Base-by-base conservation (phyloP, 2,113 vertebrate species). In the Nothobranchius furzeri region DNA sequence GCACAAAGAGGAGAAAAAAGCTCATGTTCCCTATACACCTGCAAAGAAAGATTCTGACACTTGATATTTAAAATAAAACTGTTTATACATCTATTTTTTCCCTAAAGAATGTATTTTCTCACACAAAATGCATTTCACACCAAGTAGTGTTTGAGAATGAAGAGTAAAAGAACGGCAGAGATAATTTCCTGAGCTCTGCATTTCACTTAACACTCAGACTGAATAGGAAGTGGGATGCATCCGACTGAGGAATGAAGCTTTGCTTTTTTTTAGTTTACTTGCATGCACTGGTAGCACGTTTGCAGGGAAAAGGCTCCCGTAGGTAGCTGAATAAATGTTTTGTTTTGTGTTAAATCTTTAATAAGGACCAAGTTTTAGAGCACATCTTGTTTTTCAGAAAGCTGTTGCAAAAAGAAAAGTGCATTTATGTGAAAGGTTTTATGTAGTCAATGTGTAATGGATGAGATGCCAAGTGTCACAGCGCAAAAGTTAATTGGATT, bases 161-260 rank as follows among this genome's bases (percentile, higher is more conserved):
- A 47, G 46, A 53, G 56, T 72, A 14, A 60, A 80, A 64, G 64
- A 66, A 67, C 53, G 35, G 30, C 50, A 65, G 57, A 64, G 59
- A 72, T 77, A 45, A 81, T 79, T 81, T 79, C 63, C 53, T 61
- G 56, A 79, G 42, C 49, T 79, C 68, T 82, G 74, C 55, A 73
- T 70, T 70, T 62, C 42, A 43, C 63, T 71, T 53, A 75, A 70
- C 54, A 46, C 57, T 71, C 49, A 12, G 12, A 55, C 63, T 81
- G 85, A 84, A 86, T 74, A 72, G 56, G 76, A 45, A 82, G 82
- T 83, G 60, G 77, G 71, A 75, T 14, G 78, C 83, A 83, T 73
- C 67, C 75, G 70, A 83, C 46, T 64, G 62, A 56, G 68, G 72
- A 73, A 75, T 65, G 58, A 77, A 76, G 75, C 63, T 59, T 73